Evolutionary conservation across 2,113 vertebrate genomes (phyloP).

Genomic region (Odontophorus gujanensis): DNA sequence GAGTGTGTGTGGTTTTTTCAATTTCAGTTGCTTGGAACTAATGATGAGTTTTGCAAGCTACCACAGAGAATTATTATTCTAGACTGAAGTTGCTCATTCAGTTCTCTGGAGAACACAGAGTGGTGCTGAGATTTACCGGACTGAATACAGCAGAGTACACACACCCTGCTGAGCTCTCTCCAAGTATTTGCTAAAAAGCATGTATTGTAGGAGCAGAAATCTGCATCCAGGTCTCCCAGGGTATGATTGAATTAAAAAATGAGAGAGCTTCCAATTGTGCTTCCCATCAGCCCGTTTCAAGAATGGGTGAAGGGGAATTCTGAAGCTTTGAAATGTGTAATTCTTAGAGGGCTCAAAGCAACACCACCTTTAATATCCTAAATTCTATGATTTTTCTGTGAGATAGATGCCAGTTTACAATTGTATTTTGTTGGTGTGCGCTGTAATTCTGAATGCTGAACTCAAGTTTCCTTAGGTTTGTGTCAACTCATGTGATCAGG

Average conservation of each 20-base stretch:
- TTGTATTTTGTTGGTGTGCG: background rate
- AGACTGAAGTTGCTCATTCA: background rate
- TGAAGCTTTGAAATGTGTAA: background rate
- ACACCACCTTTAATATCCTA: fast-evolving
- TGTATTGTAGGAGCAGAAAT: background rate
- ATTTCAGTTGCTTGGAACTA: background rate
- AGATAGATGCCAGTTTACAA: background rate
- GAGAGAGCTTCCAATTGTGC: background rate
- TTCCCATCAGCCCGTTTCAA: background rate
- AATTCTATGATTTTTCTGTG: too few species aligned
- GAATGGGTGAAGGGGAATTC: background rate
- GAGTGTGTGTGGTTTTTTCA: background rate
- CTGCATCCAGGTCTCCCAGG: background rate
- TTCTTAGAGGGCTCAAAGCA: background rate
- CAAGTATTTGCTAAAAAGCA: background rate
- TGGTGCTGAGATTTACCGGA: background rate
- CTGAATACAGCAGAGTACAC: background rate
- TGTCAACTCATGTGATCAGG: background rate
- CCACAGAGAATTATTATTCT: background rate
- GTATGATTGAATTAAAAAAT: background rate
- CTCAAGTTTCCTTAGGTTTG: background rate
- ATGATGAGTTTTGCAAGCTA: background rate
- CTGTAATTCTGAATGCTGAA: background rate
- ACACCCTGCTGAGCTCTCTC: background rate
- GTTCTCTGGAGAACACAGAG: background rate